phyloP scores from a whole-genome alignment of 2,888 invertebrate species.

The Koerneria pararmatus region DNA sequence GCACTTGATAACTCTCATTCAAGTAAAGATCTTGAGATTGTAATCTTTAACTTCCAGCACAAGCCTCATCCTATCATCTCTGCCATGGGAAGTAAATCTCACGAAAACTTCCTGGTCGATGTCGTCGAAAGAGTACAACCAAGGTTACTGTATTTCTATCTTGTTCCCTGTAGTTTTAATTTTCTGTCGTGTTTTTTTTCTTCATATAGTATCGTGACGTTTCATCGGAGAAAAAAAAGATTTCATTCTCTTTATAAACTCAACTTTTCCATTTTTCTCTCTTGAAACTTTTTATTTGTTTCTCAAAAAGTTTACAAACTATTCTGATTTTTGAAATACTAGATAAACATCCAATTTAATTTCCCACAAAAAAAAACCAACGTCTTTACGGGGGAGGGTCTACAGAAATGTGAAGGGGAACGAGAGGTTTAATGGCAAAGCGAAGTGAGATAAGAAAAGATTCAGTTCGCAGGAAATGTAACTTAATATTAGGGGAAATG shows the following conservation, averaged over 20 bases:
- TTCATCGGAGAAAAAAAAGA: neutral
- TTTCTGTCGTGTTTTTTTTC: neutral
- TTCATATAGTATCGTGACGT: neutral
- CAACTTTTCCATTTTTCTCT: no score
- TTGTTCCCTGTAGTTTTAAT: neutral
- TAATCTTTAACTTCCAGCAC: constrained; percentile 47
- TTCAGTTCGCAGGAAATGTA: neutral
- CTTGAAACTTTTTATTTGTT: no score
- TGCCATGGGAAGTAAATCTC: constrained; percentile 73
- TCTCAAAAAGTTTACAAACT: no score
- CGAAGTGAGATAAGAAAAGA: neutral
- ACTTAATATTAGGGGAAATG: neutral
- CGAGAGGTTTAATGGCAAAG: neutral
- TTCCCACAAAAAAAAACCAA: no score
- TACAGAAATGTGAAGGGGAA: no score
- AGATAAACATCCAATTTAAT: no score
- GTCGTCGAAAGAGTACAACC: constrained; percentile 64
- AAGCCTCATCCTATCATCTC: constrained; percentile 76
- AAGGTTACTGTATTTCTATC: constrained; percentile 20
- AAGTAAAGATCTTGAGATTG: no score
- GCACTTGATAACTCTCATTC: no score
- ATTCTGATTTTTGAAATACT: no score
- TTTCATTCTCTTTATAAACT: no score
- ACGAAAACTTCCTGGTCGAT: constrained; percentile 78
- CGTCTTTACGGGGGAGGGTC: no score